Conservation (phyloP, 2,113 vertebrate genomes). For the Maccullochella peelii region DNA sequence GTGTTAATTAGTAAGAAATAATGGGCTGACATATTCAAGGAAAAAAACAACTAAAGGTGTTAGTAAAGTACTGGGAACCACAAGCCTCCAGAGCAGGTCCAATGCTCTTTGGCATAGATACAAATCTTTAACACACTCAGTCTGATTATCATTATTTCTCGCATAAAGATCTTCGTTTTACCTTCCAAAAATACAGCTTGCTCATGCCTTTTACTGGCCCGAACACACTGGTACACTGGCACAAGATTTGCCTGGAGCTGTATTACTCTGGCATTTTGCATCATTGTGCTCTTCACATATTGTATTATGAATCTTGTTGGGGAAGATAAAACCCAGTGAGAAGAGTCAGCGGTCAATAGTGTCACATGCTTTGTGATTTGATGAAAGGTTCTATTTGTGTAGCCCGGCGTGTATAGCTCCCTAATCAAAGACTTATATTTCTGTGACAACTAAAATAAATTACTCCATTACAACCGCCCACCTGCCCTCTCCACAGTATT, state of each 20-base stretch:
- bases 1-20: neutral
- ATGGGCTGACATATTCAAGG: neutral
- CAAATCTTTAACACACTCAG: neutral
- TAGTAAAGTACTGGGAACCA: neutral
- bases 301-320: slow-evolving; percentile 51
- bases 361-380: slow-evolving; percentile 83
- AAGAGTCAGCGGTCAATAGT: slow-evolving; percentile 74
- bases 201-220: neutral
- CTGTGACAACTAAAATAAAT: slow-evolving; percentile 85
- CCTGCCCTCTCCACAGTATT: slow-evolving; percentile 78
- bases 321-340: slow-evolving; percentile 55
- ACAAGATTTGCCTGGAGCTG: slow-evolving; percentile 20
- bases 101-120: neutral
- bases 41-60: neutral
- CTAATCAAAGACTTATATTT: slow-evolving; percentile 83
- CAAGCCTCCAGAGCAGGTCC: neutral
- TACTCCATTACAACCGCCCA: slow-evolving; percentile 81
- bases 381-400: slow-evolving; percentile 82
- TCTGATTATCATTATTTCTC: neutral
- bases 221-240: neutral
- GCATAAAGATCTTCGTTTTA: neutral
- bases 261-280: slow-evolving; percentile 38
- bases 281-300: slow-evolving; percentile 31
- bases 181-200: neutral
- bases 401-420: slow-evolving; percentile 73